phyloP scores from a whole-genome alignment of 2,797 vertebrate genomes.

The Psittacula derbiana region DNA sequence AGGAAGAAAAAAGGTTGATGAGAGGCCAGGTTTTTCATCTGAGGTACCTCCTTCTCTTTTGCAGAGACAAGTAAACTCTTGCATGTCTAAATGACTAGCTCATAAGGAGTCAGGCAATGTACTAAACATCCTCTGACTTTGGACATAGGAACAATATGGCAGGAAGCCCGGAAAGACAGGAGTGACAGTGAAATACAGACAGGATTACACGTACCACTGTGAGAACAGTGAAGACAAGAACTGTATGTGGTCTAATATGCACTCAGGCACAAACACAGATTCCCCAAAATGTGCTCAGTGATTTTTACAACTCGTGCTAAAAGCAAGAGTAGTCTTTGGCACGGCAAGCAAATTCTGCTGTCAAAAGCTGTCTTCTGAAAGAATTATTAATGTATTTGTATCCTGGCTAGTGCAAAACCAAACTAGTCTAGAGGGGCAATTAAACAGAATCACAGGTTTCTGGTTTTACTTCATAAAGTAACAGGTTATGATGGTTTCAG shows the following conservation, averaged over 20 bases:
- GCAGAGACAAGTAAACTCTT: not conserved
- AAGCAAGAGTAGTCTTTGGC: not conserved
- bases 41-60: not conserved
- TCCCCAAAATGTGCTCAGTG: not conserved
- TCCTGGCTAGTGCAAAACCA: not conserved
- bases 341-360: not conserved
- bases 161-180: accelerated
- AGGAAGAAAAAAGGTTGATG: not conserved
- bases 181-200: not conserved
- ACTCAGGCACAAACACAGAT: not conserved
- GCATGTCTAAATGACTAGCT: not conserved
- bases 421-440: not conserved
- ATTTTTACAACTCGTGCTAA: not conserved
- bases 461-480: not conserved
- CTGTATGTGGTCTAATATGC: accelerated
- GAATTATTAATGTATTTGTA: not conserved
- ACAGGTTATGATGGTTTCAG: not conserved
- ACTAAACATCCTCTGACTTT: not conserved
- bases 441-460: not conserved
- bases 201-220: accelerated
- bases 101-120: not conserved
- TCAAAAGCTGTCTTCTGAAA: not conserved
- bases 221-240: not conserved
- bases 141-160: accelerated
- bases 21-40: not conserved